Evolutionary conservation across 2,888 invertebrate species (phyloP).

Genomic region (Calameuta filiformis): DNA sequence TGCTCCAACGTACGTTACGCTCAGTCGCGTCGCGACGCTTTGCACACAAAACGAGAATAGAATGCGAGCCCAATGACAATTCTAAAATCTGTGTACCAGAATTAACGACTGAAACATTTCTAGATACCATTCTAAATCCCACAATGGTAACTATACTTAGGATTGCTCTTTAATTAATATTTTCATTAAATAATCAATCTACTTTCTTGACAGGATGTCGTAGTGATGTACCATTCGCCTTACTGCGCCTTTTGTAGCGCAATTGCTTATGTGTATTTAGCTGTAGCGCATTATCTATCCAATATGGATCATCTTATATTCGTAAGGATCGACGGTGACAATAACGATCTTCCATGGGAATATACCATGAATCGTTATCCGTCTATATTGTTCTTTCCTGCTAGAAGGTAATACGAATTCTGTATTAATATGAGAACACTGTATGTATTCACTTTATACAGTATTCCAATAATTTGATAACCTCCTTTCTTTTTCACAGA

Average conservation of each 20-base stretch:
- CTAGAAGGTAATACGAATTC: slow-evolving; percentile 69
- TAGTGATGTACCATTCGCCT: slow-evolving; percentile 82
- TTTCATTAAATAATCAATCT: background rate
- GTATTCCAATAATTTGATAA: slow-evolving; percentile 3
- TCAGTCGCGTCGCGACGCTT: slow-evolving; percentile 49
- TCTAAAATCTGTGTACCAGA: slow-evolving; percentile 71
- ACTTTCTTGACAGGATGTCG: slow-evolving; percentile 72
- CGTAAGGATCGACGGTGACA: slow-evolving; percentile 81
- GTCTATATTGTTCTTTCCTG: slow-evolving; percentile 83
- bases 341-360: slow-evolving; percentile 90
- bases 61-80: slow-evolving; percentile 35
- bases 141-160: slow-evolving; percentile 68
- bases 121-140: slow-evolving; percentile 71
- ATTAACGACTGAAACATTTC: slow-evolving; percentile 75
- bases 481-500: slow-evolving; percentile 60
- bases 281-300: slow-evolving; percentile 73
- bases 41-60: slow-evolving; percentile 26
- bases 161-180: background rate
- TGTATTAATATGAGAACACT: background rate
- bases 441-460: background rate
- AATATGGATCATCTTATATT: slow-evolving; percentile 69
- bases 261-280: slow-evolving; percentile 76
- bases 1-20: slow-evolving; percentile 63
- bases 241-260: slow-evolving; percentile 82
- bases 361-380: slow-evolving; percentile 84